Evolutionary conservation across 2,888 invertebrate genomes (phyloP), one percentile per base, ranked within the genome.

Genomic region (Drosophila mimica): DNA sequence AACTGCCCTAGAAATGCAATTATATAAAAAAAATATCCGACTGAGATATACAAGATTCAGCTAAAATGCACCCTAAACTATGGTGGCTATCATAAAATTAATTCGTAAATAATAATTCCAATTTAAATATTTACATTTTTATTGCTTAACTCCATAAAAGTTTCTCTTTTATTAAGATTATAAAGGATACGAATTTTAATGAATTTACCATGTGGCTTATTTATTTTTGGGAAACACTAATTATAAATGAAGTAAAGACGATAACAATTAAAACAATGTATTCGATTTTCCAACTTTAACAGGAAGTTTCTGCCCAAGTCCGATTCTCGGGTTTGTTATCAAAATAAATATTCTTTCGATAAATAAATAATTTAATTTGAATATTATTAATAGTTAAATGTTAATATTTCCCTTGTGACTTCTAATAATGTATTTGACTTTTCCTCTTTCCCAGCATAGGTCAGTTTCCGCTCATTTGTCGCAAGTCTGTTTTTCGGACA

Each of bases 401-500:
- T n/a, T n/a, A 40, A n/a, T n/a, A 40, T n/a, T 25, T 15, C 25
- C 25, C 46, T 8, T 8, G 46, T 46, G 46, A 25, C 15, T 25
- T 46, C 25, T 8, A 46, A 46, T 46, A 46, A 28, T 15, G 15
- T 46, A 46, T 46, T 46, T 25, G 25, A 46, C 15, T 46, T 46
- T 46, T 2, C 25, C 15, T 46, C 8, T 4, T 46, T 8, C 15
- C 25, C 6, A 17, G 20, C 33, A 9, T 33, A 30, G 51, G 38
- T 51, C 62, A 51, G 62, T 34, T 33, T 52, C 36, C 38, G 36
- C 11, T n/a, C 51, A 25, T 54, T 54, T 34, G n/a, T 15, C 15
- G 31, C 52, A 28, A 31, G 46, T 31, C 46, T 11, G 15, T n/a
- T 62, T 38, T 28, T 36, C 11, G 17, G 46, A 66, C 85, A 77